These are phyloP conservation scores for Chloropsis hardwickii DNA, from an alignment of 2,113 vertebrate species.

Conservation along the genomic window DNA sequence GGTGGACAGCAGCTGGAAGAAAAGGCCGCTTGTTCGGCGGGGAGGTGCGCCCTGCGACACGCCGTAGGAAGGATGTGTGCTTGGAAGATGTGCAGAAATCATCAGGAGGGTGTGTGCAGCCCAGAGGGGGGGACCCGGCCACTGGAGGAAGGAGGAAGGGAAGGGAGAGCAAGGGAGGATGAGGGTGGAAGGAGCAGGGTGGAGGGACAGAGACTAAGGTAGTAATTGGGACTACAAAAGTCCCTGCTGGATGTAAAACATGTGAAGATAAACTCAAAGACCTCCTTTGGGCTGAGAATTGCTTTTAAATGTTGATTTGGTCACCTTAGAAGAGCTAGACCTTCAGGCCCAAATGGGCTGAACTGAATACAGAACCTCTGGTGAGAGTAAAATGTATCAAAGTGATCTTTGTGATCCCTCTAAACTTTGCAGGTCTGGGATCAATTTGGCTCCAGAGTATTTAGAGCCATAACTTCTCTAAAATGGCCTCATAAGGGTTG, in stretches of 20 bases:
- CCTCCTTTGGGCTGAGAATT: background rate
- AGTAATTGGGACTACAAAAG: background rate
- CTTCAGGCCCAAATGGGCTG: background rate
- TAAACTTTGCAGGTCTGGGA: background rate
- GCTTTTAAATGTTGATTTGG: background rate
- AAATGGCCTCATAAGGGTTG: background rate
- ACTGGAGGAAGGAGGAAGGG: background rate
- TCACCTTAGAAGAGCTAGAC: background rate
- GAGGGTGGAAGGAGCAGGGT: background rate
- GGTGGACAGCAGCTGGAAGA: slow-evolving; percentile 5
- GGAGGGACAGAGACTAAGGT: background rate
- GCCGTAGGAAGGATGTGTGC: background rate
- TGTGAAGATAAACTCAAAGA: background rate
- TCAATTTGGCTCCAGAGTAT: background rate
- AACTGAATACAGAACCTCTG: background rate
- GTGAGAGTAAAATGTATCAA: background rate
- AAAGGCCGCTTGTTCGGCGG: slow-evolving; percentile 16
- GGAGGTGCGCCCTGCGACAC: background rate
- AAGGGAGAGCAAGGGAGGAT: background rate
- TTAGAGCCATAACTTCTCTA: background rate
- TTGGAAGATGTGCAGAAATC: slow-evolving; percentile 24
- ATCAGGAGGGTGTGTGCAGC: background rate
- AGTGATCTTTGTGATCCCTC: background rate
- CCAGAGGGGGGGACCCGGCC: background rate
- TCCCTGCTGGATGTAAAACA: background rate